Percentiles rank a stretch among this genome's conserved stretches.
Conservation (phyloP, 2,113 vertebrate genomes). For the Takifugu bimaculatus region DNA sequence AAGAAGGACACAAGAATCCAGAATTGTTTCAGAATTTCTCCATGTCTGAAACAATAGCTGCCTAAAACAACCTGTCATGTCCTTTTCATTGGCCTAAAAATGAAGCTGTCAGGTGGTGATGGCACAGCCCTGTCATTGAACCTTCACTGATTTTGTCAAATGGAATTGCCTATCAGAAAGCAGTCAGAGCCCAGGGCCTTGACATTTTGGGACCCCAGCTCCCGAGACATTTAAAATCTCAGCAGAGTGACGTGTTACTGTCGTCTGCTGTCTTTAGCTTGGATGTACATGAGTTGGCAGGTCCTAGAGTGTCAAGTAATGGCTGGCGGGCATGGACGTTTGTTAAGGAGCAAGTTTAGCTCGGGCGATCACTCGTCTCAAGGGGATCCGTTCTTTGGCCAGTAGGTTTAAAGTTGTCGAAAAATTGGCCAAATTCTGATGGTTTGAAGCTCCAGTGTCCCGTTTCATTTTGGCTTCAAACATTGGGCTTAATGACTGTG, state of each 20-base stretch:
- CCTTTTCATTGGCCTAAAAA: constrained; percentile 56
- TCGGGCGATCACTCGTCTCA: too few relatives aligned
- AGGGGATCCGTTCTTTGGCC: too few relatives aligned
- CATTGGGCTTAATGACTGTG: too few relatives aligned
- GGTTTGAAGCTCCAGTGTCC: too few relatives aligned
- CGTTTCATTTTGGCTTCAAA: too few relatives aligned
- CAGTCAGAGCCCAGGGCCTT: constrained; percentile 52
- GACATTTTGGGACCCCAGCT: constrained; percentile 62
- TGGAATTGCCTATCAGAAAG: constrained; percentile 40
- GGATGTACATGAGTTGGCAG: constrained; percentile 47
- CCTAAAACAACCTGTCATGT: constrained; percentile 52
- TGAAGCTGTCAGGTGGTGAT: constrained; percentile 55
- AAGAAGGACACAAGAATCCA: too few relatives aligned
- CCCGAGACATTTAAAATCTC: constrained; percentile 56
- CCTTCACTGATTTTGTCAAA: constrained; percentile 43
- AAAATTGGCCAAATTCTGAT: too few relatives aligned
- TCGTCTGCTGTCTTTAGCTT: constrained; percentile 34
- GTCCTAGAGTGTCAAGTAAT: constrained; percentile 37
- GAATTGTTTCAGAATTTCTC: constrained; percentile 20
- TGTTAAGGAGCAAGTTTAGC: constrained; percentile 5
- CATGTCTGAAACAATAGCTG: constrained; percentile 37
- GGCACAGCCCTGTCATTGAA: constrained; percentile 39
- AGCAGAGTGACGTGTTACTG: constrained; percentile 42
- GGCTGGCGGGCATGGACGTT: constrained; percentile 27
- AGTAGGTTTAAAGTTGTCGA: too few relatives aligned